Conservation (phyloP, 2,113 vertebrate genomes). For the Nymphicus hollandicus region DNA sequence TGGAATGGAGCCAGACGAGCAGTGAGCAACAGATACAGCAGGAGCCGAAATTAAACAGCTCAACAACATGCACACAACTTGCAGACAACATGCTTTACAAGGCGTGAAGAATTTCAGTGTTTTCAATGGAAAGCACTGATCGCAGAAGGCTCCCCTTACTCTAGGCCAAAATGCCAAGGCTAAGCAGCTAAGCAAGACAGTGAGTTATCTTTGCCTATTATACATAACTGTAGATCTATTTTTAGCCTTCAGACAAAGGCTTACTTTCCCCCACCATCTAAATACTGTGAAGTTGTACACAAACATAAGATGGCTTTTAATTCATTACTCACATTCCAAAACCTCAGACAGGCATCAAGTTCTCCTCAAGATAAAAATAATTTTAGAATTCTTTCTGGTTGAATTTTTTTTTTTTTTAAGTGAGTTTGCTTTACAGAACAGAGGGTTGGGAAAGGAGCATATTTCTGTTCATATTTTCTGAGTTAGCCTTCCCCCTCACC, state of each 20-base stretch:
- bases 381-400: background rate
- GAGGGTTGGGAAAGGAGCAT: background rate
- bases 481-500: background rate
- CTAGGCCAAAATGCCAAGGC: background rate
- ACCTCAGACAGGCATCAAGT: background rate
- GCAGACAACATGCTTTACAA: constrained; percentile 9
- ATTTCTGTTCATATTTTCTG: constrained; percentile 29
- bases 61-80: background rate
- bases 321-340: background rate
- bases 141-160: background rate
- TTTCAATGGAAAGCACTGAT: background rate
- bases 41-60: background rate
- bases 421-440: background rate
- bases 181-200: background rate
- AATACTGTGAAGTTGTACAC: background rate
- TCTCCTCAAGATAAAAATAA: background rate
- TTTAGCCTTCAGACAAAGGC: background rate
- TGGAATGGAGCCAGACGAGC: background rate
- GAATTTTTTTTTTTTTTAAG: background rate
- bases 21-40: background rate
- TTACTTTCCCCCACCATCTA: background rate
- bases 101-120: background rate
- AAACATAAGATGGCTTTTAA: background rate
- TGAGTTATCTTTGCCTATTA: background rate
- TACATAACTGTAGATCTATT: background rate